A percentile compares a stretch with the other conserved stretches of the same genome.
These are phyloP conservation scores for Lagodon rhomboides DNA, from an alignment of 2,797 vertebrate genomes.

Conservation along the genomic window DNA sequence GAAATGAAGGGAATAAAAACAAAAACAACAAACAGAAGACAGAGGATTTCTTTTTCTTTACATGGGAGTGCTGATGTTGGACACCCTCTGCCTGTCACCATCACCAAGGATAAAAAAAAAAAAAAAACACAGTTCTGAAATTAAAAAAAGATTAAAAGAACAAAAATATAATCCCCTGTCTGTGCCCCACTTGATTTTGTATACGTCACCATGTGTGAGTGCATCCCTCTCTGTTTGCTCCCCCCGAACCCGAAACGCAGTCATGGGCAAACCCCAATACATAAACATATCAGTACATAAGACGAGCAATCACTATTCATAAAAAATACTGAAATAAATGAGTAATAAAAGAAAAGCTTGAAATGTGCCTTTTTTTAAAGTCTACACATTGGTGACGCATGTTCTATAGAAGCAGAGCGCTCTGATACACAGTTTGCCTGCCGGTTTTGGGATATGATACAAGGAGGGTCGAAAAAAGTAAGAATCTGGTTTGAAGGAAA, in stretches of 20 bases:
- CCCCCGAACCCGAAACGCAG: conserved; percentile 33
- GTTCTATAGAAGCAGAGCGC: conserved; percentile 62
- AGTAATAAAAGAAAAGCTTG: conserved; percentile 56
- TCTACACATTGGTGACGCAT: conserved; percentile 55
- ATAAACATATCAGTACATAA: conserved; percentile 63
- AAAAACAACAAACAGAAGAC: conserved; percentile 63
- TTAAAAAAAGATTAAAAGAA: conserved; percentile 22
- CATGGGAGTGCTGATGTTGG: conserved; percentile 43
- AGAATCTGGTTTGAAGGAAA: conserved; percentile 7
- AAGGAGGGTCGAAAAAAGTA: conserved; percentile 31
- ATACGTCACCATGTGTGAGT: conserved; percentile 37
- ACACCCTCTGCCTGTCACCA: conserved; percentile 43
- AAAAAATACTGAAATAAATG: conserved; percentile 63
- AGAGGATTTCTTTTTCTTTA: conserved; percentile 42
- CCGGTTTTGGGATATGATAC: conserved; percentile 58
- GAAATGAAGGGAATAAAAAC: conserved; percentile 52
- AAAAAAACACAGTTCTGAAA: conserved; percentile 39
- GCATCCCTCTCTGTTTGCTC: conserved; percentile 29
- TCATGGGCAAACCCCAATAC: conserved; percentile 59
- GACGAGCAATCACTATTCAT: conserved; percentile 64
- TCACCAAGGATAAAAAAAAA: conserved; percentile 55
- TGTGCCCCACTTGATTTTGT: conserved; percentile 38
- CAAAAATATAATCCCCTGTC: conserved; percentile 31
- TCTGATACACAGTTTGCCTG: conserved; percentile 61
- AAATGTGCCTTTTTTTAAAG: conserved; percentile 58